Base-by-base conservation (phyloP, 1,140 invertebrate species). In the Leptonema lineaticorne region DNA sequence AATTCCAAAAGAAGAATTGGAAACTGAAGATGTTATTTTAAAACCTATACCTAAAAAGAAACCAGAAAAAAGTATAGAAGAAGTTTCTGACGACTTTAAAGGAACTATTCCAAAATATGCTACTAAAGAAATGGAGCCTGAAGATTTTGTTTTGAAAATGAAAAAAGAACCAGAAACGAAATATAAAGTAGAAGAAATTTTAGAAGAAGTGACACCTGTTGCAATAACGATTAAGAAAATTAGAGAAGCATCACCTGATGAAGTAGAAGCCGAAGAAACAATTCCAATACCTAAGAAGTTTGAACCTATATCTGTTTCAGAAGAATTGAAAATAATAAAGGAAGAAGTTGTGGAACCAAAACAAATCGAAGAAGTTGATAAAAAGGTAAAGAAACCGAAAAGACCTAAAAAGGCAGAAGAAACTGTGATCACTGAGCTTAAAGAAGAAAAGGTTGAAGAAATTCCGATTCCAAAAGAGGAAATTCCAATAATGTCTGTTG, bases 1-100 rank as follows among this genome's bases (percentile, higher is more conserved):
- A 67, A 66, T 82, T 58, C 79, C 78, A 16, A 73, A 79, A 71
- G 67, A 79, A 69, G 75, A 79, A 26, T 64, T 76, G 48, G 68
- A 69, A 63, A 22, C 27, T 6, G 64, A 73, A 67, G 57, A 71
- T 29, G 63, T 69, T 1, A 29, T 45, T 16, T 56, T 69, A 20
- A 69, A 69, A 69, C 62, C 68, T 7, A 69, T 69, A 14, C 68
- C 68, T 14, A 46, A 4, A 0, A 48, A 65, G 60, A 59, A 59
- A 22, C 62, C 27, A 50, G 28, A 33, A 67, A 48, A 56, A 45
- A 33, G 67, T 48, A 24, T 41, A 62, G 27, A 1, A 2, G 37
- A 22, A 29, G 22, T 29, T 26, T 5, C 58, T 53, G 58, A 62
- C 26, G 2, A 7, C 11, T 45, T 68, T 20, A 37, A 46, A 24